A percentile compares a stretch with the other conserved stretches of the same genome.
Evolutionary conservation across 2,113 vertebrate genomes (phyloP).

Genomic region (human (Homo sapiens)): DNA sequence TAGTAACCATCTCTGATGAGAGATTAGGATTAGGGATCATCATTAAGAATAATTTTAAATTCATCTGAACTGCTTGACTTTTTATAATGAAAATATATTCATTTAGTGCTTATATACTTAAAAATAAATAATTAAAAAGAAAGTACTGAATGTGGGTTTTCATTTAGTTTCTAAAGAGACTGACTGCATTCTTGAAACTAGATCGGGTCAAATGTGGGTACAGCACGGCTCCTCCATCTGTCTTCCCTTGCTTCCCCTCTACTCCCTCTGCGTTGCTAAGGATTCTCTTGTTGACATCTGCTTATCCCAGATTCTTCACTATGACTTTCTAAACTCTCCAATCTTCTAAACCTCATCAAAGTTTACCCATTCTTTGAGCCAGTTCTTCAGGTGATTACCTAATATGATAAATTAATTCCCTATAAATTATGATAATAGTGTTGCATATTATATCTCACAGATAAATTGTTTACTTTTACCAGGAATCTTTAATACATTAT

Average conservation of each 20-base stretch:
- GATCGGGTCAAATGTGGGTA: background rate
- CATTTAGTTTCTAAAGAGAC: background rate
- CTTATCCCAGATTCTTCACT: background rate
- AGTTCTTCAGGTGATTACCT: background rate
- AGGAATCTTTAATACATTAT: background rate
- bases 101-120: background rate
- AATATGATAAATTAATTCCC: background rate
- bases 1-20: background rate
- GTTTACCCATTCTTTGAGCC: background rate
- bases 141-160: background rate
- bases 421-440: background rate
- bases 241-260: background rate
- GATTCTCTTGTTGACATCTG: background rate
- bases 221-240: fast-evolving
- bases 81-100: background rate
- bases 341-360: background rate
- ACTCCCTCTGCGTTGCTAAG: background rate
- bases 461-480: background rate
- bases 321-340: background rate
- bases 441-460: background rate
- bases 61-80: background rate
- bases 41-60: background rate
- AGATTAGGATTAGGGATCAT: background rate
- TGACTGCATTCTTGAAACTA: background rate
- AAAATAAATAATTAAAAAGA: background rate